A percentile compares a stretch with the other conserved stretches of the same genome.
Conservation (phyloP, 1,140 invertebrate genomes). For the Papilio xuthus region DNA sequence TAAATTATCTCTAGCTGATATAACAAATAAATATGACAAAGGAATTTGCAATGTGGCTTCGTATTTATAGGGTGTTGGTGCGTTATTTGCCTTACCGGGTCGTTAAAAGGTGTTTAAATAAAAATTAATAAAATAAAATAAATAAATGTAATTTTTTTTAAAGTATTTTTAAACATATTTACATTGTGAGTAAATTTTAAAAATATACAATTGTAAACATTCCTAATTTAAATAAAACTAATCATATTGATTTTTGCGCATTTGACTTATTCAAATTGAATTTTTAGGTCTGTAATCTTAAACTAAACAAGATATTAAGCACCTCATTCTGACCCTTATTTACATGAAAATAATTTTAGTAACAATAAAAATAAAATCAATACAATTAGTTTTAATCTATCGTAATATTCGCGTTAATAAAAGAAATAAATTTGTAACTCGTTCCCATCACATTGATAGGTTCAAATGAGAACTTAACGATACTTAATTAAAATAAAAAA, state of each 20-base stretch:
- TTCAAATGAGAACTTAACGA: slow-evolving; percentile 41
- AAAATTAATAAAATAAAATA: slow-evolving; percentile 79
- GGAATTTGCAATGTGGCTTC: slow-evolving; percentile 45
- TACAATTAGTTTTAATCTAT: slow-evolving; percentile 42
- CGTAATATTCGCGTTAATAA: neutral
- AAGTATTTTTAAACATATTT: slow-evolving; percentile 76
- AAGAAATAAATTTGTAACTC: slow-evolving; percentile 51
- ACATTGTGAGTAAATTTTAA: slow-evolving; percentile 71
- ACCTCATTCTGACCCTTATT: neutral
- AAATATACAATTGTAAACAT: slow-evolving; percentile 50
- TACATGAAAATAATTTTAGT: neutral
- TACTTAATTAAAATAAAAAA: slow-evolving; percentile 49
- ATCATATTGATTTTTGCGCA: neutral
- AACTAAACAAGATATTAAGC: neutral
- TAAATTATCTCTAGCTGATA: slow-evolving; percentile 23
- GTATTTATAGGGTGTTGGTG: slow-evolving; percentile 52
- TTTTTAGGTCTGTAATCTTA: neutral
- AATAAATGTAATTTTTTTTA: slow-evolving; percentile 78
- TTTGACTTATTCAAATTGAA: neutral
- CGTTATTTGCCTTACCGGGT: slow-evolving; percentile 73
- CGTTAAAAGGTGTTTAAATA: slow-evolving; percentile 56
- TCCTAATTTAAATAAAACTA: slow-evolving; percentile 25
- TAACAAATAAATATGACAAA: slow-evolving; percentile 44
- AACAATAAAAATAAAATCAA: slow-evolving; percentile 19
- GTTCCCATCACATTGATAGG: slow-evolving; percentile 40